A percentile compares a stretch with the other conserved stretches of the same genome.
Conservation (phyloP, 2,888 invertebrate genomes). For the Empis livida region DNA sequence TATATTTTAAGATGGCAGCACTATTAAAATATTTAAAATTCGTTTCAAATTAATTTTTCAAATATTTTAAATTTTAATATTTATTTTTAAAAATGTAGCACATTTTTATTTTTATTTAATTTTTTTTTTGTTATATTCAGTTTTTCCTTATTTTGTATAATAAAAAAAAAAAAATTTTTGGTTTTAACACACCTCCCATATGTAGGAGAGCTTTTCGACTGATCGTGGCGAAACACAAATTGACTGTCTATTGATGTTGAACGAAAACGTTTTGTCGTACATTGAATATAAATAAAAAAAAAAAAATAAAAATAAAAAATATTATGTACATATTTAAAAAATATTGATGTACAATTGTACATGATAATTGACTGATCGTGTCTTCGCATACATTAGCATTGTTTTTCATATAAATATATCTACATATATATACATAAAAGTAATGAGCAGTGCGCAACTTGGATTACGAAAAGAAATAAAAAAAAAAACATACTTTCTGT, state of each 20-base stretch:
- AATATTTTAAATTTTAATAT: too few species aligned
- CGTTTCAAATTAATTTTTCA: too few species aligned
- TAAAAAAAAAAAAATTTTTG: too few species aligned
- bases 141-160: not conserved
- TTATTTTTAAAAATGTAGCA: too few species aligned
- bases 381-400: slow-evolving; percentile 1
- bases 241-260: slow-evolving; percentile 1
- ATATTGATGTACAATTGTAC: not conserved
- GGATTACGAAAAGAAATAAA: too few species aligned
- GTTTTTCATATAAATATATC: not conserved
- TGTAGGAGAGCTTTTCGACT: not conserved
- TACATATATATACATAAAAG: not conserved
- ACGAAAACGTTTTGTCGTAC: not conserved
- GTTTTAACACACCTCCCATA: slow-evolving; percentile 4
- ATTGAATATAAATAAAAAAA: not conserved
- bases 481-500: too few species aligned
- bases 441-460: not conserved
- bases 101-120: too few species aligned
- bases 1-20: too few species aligned
- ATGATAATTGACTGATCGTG: slow-evolving; percentile 1
- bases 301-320: not conserved
- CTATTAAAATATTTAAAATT: too few species aligned
- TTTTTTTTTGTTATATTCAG: too few species aligned
- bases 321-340: not conserved
- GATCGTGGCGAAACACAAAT: not conserved